phyloP scores from a whole-genome alignment of 2,113 vertebrate genomes.

The Oreochromis spilurus region DNA sequence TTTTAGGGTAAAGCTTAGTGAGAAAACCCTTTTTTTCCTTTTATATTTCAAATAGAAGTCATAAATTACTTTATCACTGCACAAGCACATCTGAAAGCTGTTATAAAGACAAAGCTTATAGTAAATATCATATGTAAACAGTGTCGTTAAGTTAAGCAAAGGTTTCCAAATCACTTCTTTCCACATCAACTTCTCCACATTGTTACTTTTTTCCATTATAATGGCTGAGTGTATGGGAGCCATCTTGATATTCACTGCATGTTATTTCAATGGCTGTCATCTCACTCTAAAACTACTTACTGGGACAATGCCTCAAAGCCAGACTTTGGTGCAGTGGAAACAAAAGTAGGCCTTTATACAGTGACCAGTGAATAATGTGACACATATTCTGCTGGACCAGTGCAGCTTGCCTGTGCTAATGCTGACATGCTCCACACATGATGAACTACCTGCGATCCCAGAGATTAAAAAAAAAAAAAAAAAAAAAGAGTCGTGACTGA shows the following conservation, averaged over 20 bases:
- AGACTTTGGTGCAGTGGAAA: neutral
- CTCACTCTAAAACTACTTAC: slow-evolving; percentile 14
- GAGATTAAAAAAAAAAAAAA: slow-evolving; percentile 18
- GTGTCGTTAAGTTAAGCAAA: neutral
- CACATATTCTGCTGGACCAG: slow-evolving; percentile 11
- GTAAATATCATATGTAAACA: neutral
- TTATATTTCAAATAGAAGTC: neutral
- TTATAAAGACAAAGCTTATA: neutral
- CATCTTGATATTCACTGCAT: slow-evolving; percentile 48
- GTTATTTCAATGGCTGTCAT: slow-evolving; percentile 12
- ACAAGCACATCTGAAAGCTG: neutral
- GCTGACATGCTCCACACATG: slow-evolving; percentile 5
- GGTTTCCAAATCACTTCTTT: neutral
- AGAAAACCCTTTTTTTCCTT: neutral
- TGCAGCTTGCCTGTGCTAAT: neutral
- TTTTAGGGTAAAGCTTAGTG: neutral
- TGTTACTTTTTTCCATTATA: neutral
- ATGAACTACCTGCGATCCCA: slow-evolving; percentile 40
- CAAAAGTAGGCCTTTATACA: neutral
- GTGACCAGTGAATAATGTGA: slow-evolving; percentile 22
- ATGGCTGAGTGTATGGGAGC: neutral
- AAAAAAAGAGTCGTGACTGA: slow-evolving; percentile 42
- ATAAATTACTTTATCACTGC: neutral
- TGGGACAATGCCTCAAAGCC: neutral
- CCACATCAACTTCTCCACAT: neutral